Evolutionary conservation across 2,113 vertebrate species (phyloP), one percentile per base, ranked within the genome.

Genomic region (Monarcha castaneiventris): DNA sequence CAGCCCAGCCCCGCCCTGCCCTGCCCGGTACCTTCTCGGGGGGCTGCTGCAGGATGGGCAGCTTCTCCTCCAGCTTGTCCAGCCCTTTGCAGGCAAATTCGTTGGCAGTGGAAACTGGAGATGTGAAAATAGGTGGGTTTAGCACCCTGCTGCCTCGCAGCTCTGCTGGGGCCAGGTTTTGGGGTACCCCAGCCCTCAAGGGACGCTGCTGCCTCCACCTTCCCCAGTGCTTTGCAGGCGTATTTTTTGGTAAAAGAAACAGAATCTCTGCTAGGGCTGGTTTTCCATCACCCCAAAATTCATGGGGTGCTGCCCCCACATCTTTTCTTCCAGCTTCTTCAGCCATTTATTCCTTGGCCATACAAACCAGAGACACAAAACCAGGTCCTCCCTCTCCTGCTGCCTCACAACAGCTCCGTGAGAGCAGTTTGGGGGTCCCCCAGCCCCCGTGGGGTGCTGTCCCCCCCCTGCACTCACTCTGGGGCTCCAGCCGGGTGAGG

Each of bases 1-100:
- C 51, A 46, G 3, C 67, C 5, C 39, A 43, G 2, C 35, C n/a
- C 43, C 25, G 3, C 61, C 8, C 35, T n/a, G 3, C 21, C 8
- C 35, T n/a, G 3, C 19, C 6, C 2, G 16, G 76, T 88, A 99
- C 99, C 99, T 98, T 98, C 63, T 99, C 98, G 0, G 99, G 96
- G 9, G 98, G 98, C 87, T 99, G 98, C 58, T 99, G 99, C 88
- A 99, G 98, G 96, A 99, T 98, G 7, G 99, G 98, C 63, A 99
- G 91, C 32, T 97, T 98, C 81, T 98, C 98, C 88, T 99, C 98
- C 96, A 98, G 96, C 89, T 98, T 98, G 74, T 98, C 98, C 94
- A 99, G 92, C 25, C 98, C 98, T 89, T 96, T 98, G 92, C 98
- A 98, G 22, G 98, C 98, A 1, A 98, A 98, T 35, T 98, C 96